A percentile compares a stretch with the other conserved stretches of the same genome.
phyloP scores from a whole-genome alignment of 2,113 vertebrate genomes.

The Dipodomys stephensi region DNA sequence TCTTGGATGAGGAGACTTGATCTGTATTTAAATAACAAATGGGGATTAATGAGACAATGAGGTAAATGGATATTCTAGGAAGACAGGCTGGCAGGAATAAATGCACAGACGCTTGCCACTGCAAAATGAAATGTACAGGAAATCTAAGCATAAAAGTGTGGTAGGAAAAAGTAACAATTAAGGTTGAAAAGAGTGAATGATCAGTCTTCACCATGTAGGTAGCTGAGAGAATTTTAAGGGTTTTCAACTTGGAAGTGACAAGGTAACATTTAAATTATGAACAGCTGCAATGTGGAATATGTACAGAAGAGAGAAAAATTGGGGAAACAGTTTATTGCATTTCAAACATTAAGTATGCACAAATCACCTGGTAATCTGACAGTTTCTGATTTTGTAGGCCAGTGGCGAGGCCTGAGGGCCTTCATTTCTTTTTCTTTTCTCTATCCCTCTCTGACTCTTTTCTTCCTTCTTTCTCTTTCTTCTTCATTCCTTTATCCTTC shows the following conservation, averaged over 20 bases:
- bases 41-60: neutral
- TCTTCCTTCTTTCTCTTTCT: no score
- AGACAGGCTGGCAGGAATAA: neutral
- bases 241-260: neutral
- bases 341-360: neutral
- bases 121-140: neutral
- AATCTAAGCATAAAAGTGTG: neutral
- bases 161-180: neutral
- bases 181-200: neutral
- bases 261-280: neutral
- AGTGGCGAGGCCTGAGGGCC: no score
- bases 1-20: neutral
- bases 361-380: neutral
- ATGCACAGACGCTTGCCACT: neutral
- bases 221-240: neutral
- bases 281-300: no score
- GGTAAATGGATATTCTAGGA: neutral
- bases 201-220: neutral
- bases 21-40: neutral
- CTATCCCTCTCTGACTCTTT: no score
- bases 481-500: no score
- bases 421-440: no score
- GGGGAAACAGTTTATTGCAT: neutral
- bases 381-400: neutral
- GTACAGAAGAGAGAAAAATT: neutral